A percentile compares a stretch with the other conserved stretches of the same genome.
Evolutionary conservation across 2,113 vertebrate genomes (phyloP).

Genomic region (Amphilophus citrinellus): DNA sequence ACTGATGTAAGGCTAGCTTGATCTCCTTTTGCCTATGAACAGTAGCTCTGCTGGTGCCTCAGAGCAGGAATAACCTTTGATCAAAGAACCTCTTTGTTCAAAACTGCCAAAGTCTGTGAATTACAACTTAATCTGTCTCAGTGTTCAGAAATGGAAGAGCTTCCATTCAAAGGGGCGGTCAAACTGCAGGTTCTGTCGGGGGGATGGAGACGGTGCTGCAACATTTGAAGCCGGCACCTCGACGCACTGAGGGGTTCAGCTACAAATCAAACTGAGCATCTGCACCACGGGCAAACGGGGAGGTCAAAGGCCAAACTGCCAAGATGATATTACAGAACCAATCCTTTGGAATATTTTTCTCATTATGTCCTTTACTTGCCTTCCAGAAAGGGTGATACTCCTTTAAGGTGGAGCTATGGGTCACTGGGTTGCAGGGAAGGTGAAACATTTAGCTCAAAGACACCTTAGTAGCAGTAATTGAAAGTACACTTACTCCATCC

Average conservation of each 20-base stretch:
- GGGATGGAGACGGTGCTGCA: neutral
- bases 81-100: neutral
- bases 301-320: neutral
- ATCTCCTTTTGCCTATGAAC: neutral
- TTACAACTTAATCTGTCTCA: neutral
- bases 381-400: neutral
- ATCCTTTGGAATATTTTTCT: neutral
- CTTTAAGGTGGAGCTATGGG: neutral
- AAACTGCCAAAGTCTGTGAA: neutral
- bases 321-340: neutral
- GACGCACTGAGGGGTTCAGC: neutral
- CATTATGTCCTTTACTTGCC: neutral
- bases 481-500: neutral
- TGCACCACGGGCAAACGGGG: rapidly evolving
- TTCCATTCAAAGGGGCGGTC: too few species aligned
- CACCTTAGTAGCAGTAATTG: neutral
- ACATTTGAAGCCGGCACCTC: neutral
- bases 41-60: neutral
- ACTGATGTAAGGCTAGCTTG: neutral
- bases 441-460: neutral
- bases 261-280: neutral
- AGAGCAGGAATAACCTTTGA: neutral
- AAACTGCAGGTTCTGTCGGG: neutral
- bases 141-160: neutral
- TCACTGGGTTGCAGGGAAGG: neutral